Evolutionary conservation across 2,113 vertebrate species (phyloP).

Genomic region (Tupaia tana): DNA sequence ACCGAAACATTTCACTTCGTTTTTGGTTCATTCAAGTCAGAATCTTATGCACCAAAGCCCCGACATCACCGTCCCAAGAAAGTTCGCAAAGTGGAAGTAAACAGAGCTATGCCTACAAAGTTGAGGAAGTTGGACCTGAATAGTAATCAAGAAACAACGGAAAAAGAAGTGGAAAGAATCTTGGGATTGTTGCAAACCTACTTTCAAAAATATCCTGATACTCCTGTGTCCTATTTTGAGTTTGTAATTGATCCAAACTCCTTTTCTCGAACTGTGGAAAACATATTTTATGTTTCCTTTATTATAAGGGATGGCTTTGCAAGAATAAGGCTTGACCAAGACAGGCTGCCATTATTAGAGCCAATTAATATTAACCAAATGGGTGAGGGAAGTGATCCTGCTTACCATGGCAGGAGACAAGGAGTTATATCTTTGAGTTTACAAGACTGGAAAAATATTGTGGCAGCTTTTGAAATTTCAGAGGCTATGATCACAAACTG

Average conservation of each 20-base stretch:
- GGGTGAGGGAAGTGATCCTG: conserved; percentile 24
- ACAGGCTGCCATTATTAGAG: conserved; percentile 73
- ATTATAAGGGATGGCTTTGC: conserved; percentile 90
- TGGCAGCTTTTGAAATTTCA: conserved; percentile 78
- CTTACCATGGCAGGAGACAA: conserved; percentile 50
- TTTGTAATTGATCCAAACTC: conserved; percentile 96
- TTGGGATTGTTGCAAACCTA: conserved; percentile 90
- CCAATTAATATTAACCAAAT: conserved; percentile 37
- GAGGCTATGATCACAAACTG: conserved; percentile 76
- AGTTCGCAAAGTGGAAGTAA: conserved; percentile 86
- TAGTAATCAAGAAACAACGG: conserved; percentile 94
- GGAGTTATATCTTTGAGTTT: conserved; percentile 77
- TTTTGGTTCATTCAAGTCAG: conserved; percentile 91
- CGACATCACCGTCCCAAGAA: conserved; percentile 87
- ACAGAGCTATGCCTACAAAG: conserved; percentile 92
- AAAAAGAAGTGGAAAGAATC: conserved; percentile 96
- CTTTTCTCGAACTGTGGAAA: conserved; percentile 95
- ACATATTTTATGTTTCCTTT: conserved; percentile 97
- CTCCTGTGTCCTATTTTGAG: conserved; percentile 94
- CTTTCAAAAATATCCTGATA: conserved; percentile 88
- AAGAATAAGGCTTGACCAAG: conserved; percentile 74
- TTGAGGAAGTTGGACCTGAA: conserved; percentile 92
- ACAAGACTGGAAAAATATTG: conserved; percentile 80
- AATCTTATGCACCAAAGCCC: conserved; percentile 89
- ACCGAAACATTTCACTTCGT: conserved; percentile 94